Conservation (phyloP, 2,797 vertebrate species). For the Gymnothorax javanicus region DNA sequence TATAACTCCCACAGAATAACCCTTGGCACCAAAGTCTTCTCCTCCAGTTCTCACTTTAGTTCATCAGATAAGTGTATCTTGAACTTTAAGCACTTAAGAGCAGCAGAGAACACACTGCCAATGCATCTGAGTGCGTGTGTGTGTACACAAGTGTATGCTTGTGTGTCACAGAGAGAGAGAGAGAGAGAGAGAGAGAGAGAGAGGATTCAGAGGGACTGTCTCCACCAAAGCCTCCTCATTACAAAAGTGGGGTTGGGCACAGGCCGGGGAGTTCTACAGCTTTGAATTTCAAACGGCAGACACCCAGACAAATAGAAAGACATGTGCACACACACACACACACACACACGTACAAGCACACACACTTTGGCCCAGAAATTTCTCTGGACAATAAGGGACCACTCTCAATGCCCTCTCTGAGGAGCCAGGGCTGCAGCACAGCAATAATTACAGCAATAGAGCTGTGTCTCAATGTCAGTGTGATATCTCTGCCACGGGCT, state of each 20-base stretch:
- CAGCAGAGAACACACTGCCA: background rate
- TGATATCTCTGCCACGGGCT: too few relatives aligned
- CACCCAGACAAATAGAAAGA: background rate
- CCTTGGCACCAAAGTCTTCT: background rate
- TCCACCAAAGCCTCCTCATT: constrained; percentile 44
- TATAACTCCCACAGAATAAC: background rate
- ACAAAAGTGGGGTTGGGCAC: constrained; percentile 46
- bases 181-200: too few relatives aligned
- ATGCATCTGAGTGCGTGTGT: too few relatives aligned
- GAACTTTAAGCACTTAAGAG: background rate
- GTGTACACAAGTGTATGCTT: too few relatives aligned
- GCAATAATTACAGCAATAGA: background rate
- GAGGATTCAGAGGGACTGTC: background rate
- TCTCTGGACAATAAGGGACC: background rate
- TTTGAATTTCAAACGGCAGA: constrained; percentile 13
- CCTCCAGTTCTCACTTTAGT: background rate
- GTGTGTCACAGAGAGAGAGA: too few relatives aligned
- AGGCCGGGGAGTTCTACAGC: background rate
- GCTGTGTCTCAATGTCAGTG: background rate
- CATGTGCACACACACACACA: background rate
- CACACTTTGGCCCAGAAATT: constrained; percentile 44
- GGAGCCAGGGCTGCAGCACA: constrained; percentile 48
- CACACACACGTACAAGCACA: background rate
- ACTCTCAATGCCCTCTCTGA: constrained; percentile 52
- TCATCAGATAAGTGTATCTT: background rate